Conservation (phyloP, 2,797 vertebrate genomes). For the Tinamus major region DNA sequence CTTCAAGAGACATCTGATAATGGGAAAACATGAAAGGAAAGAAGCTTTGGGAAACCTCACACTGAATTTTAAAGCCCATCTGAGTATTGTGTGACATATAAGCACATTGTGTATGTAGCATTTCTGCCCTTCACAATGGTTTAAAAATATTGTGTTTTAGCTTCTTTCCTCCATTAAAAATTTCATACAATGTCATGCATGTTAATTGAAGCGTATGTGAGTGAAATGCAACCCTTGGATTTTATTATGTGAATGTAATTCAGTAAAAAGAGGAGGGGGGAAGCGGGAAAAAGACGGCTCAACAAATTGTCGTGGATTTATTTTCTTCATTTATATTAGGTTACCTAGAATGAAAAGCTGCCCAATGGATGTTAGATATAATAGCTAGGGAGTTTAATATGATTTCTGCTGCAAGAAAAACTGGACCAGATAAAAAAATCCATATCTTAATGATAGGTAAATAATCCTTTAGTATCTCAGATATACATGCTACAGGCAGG, state of each 20-base stretch:
- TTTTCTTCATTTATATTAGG: slow-evolving; percentile 71
- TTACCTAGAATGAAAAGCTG: slow-evolving; percentile 58
- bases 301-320: slow-evolving; percentile 72
- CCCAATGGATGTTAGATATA: slow-evolving; percentile 63
- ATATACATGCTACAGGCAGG: slow-evolving; percentile 69
- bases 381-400: slow-evolving; percentile 70
- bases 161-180: slow-evolving; percentile 17
- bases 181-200: background rate
- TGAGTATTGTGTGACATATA: slow-evolving; percentile 18
- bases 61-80: slow-evolving; percentile 60
- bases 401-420: slow-evolving; percentile 75
- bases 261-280: background rate
- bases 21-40: slow-evolving; percentile 13
- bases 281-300: background rate
- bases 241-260: slow-evolving; percentile 48
- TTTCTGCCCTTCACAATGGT: background rate
- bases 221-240: slow-evolving; percentile 13
- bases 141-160: slow-evolving; percentile 18
- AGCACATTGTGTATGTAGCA: background rate
- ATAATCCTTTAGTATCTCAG: slow-evolving; percentile 74
- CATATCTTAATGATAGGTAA: slow-evolving; percentile 79
- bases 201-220: background rate
- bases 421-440: slow-evolving; percentile 73
- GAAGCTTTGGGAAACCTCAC: background rate
- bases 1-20: background rate